Evolutionary conservation across 1,140 invertebrate species (phyloP).

Genomic region (Pseudoatta argentina): DNA sequence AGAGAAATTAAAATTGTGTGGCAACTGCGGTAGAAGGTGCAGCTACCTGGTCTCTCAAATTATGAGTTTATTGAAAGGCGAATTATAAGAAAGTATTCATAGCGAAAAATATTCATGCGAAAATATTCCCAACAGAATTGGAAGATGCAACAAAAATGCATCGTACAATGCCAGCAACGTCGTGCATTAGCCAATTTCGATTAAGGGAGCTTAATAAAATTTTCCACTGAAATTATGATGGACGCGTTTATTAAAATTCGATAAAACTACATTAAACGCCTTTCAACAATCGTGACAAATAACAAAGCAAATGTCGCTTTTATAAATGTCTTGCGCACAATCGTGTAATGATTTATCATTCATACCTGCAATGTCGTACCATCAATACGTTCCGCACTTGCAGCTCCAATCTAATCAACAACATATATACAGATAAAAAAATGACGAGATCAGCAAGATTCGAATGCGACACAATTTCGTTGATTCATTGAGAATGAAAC

Average conservation of each 20-base stretch:
- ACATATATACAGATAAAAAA: neutral
- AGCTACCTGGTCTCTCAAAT: neutral
- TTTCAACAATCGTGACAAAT: constrained; percentile 27
- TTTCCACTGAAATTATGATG: constrained; percentile 46
- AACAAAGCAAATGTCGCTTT: neutral
- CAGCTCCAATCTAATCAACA: neutral
- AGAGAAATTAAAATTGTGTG: neutral
- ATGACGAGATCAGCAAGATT: neutral
- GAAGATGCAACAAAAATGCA: constrained; percentile 23
- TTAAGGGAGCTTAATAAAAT: constrained; percentile 31
- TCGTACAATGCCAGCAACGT: neutral
- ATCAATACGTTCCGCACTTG: neutral
- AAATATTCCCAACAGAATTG: constrained; percentile 27
- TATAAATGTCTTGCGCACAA: neutral
- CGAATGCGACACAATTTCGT: constrained; percentile 16
- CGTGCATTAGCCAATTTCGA: constrained; percentile 23
- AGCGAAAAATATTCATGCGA: constrained; percentile 8
- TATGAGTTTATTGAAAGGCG: neutral
- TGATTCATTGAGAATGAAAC: constrained; percentile 43
- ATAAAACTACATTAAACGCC: constrained; percentile 48
- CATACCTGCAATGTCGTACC: neutral
- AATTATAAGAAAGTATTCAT: constrained; percentile 1
- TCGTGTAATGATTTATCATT: constrained; percentile 24
- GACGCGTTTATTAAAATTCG: constrained; percentile 52
- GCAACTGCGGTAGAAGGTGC: neutral